Conservation (phyloP, 2,888 invertebrate genomes). For the Nezara viridula region DNA sequence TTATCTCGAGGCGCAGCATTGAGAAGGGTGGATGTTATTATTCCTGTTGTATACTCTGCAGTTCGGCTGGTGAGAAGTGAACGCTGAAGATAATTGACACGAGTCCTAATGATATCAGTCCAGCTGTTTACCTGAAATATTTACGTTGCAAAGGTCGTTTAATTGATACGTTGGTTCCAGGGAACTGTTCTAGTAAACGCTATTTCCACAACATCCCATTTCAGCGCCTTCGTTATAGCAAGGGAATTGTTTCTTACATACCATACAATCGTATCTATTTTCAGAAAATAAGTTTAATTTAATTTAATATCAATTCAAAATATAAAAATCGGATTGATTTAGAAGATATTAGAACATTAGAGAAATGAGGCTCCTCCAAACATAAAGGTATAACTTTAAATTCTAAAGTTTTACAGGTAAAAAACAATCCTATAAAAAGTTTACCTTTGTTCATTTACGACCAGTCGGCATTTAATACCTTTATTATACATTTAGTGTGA, state of each 20-base stretch:
- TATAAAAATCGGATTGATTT: too few relatives aligned
- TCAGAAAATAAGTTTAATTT: too few relatives aligned
- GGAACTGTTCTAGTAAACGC: not conserved
- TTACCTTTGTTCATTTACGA: too few relatives aligned
- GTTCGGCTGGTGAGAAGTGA: not conserved
- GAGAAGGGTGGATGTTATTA: not conserved
- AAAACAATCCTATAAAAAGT: too few relatives aligned
- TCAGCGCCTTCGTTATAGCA: not conserved
- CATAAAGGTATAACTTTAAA: too few relatives aligned
- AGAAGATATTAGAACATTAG: too few relatives aligned
- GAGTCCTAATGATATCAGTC: not conserved
- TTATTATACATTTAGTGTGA: too few relatives aligned
- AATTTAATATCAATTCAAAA: too few relatives aligned
- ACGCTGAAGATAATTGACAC: not conserved
- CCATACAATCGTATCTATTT: too few relatives aligned
- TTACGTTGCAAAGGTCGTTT: not conserved
- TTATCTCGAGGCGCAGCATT: not conserved
- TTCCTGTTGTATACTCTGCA: not conserved
- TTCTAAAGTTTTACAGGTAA: too few relatives aligned
- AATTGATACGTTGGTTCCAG: not conserved
- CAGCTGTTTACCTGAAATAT: not conserved
- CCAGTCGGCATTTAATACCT: too few relatives aligned
- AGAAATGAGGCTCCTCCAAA: too few relatives aligned
- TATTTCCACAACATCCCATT: not conserved
- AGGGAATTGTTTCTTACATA: not conserved